These are phyloP conservation scores for Platycercus adscitus DNA, from an alignment of 2,113 vertebrate species.

Conservation along the genomic window DNA sequence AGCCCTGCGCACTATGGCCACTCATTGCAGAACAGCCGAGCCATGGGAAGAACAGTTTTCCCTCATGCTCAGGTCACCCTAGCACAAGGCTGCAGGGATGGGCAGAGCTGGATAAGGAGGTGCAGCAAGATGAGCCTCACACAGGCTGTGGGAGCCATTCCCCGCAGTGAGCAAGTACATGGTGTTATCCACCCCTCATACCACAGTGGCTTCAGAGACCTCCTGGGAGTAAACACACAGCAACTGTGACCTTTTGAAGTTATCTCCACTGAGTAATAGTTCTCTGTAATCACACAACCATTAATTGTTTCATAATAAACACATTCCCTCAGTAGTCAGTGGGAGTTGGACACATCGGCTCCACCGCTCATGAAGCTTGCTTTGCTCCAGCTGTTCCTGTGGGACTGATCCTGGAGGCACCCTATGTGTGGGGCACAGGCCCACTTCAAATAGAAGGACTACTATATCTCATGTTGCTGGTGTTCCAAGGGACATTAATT, in stretches of 20 bases:
- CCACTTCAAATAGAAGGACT: not conserved
- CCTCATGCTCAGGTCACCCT: not conserved
- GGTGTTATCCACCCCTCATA: not conserved
- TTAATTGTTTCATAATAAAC: not conserved
- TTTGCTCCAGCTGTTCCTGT: conserved; percentile 13
- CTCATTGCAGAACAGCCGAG: rapidly evolving
- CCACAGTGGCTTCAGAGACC: conserved; percentile 7
- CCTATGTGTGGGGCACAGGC: not conserved
- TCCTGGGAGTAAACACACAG: conserved; percentile 41
- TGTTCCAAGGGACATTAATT: not conserved
- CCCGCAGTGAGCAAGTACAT: not conserved
- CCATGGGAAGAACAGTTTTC: not conserved
- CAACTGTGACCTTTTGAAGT: conserved; percentile 60
- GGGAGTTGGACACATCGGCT: not conserved
- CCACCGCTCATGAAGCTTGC: not conserved
- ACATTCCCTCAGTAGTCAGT: not conserved
- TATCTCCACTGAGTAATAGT: not conserved
- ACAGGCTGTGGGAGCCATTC: not conserved
- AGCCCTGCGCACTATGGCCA: not conserved
- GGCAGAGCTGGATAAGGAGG: not conserved
- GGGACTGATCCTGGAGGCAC: not conserved
- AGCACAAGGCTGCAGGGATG: not conserved
- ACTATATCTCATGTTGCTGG: not conserved
- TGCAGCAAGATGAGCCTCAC: not conserved
- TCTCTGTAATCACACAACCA: not conserved